phyloP scores from a whole-genome alignment of 2,113 vertebrate species.

The Donacobius atricapilla region DNA sequence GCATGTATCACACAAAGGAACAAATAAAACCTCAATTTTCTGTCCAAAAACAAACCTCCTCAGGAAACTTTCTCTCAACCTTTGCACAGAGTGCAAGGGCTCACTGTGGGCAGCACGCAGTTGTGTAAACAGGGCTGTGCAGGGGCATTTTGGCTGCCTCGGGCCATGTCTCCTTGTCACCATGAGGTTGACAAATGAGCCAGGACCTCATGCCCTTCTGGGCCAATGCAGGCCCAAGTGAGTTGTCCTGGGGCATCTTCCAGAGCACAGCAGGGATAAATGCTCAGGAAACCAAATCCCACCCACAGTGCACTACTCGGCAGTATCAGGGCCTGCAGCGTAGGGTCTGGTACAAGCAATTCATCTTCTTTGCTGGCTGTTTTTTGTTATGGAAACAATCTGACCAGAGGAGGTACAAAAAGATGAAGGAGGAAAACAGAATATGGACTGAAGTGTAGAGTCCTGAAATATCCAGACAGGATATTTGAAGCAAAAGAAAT shows the following conservation, averaged over 20 bases:
- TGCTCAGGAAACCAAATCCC: background rate
- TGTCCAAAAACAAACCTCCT: background rate
- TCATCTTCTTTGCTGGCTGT: background rate
- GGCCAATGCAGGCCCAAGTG: background rate
- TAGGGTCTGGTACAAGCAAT: background rate
- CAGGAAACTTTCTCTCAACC: background rate
- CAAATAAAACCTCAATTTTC: background rate
- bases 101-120: background rate
- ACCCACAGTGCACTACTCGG: fast-evolving
- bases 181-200: background rate
- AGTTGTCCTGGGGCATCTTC: background rate
- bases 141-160: background rate
- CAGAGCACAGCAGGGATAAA: background rate
- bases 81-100: background rate
- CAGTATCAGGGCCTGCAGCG: fast-evolving
- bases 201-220: background rate
- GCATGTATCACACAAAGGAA: background rate
- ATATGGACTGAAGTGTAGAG: background rate
- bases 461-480: background rate
- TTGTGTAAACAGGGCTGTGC: background rate
- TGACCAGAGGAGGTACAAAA: background rate
- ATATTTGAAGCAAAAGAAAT: background rate
- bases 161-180: background rate
- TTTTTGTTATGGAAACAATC: background rate
- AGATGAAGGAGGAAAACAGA: background rate